Evolutionary conservation across 2,888 invertebrate genomes (phyloP).

Genomic region (Drosophila paramelanica): DNA sequence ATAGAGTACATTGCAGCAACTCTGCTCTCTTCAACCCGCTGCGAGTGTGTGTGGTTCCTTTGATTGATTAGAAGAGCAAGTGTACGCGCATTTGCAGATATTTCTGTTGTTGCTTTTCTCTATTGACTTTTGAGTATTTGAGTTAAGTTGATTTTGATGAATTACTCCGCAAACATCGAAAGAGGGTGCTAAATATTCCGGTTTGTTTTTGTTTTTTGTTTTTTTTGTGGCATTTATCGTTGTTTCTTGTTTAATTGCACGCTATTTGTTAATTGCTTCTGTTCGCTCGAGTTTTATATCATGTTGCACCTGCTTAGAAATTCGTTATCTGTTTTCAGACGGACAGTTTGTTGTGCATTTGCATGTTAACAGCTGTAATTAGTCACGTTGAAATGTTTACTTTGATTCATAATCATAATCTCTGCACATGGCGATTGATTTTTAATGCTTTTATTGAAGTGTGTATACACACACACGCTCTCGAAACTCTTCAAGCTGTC

Average conservation of each 20-base stretch:
- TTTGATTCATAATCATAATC: not conserved
- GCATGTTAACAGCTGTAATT: slow-evolving; percentile 1
- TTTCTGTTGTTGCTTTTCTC: not conserved
- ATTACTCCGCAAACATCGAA: slow-evolving; percentile 4
- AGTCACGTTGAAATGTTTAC: not conserved
- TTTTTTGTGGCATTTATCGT: not conserved
- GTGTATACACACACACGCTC: too few relatives aligned
- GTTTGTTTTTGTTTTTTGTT: not conserved
- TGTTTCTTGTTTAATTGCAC: slow-evolving; percentile 4
- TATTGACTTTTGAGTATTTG: slow-evolving; percentile 20
- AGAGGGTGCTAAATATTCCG: not conserved
- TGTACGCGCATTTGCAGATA: slow-evolving; percentile 12
- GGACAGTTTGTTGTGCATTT: not conserved
- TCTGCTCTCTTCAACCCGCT: slow-evolving; percentile 1
- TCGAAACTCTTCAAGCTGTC: not conserved
- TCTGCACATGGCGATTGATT: not conserved
- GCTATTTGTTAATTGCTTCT: slow-evolving; percentile 11
- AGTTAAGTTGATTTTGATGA: slow-evolving; percentile 18
- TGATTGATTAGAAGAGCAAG: slow-evolving; percentile 40
- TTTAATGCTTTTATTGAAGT: too few relatives aligned
- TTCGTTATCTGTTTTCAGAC: slow-evolving; percentile 2
- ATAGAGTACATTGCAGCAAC: slow-evolving; percentile 22
- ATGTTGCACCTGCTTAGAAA: not conserved
- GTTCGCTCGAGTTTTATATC: slow-evolving; percentile 1
- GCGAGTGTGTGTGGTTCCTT: slow-evolving; percentile 23